Evolutionary conservation across 2,888 invertebrate genomes (phyloP).

Genomic region (Xestia rhomboidea): DNA sequence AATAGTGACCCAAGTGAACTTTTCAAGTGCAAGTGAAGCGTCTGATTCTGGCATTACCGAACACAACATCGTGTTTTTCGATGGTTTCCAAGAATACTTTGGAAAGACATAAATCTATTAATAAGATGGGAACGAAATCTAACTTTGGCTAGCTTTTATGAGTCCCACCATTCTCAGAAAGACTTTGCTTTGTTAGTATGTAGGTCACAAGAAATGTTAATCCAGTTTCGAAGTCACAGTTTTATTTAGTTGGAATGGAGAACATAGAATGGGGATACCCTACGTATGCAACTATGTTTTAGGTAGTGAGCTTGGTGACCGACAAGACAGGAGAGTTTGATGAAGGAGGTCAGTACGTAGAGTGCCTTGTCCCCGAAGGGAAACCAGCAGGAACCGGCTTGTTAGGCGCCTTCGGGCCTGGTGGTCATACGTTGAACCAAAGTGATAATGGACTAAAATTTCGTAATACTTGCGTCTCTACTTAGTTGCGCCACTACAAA

Average conservation of each 20-base stretch:
- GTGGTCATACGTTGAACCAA: neutral
- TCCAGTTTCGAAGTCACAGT: constrained; percentile 35
- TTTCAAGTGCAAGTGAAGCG: neutral
- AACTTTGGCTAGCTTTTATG: constrained; percentile 34
- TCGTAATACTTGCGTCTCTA: neutral
- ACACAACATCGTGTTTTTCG: constrained; percentile 6
- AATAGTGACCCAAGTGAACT: neutral
- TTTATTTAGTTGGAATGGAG: constrained; percentile 14
- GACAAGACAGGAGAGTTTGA: neutral
- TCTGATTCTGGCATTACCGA: neutral
- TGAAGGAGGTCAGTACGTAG: neutral
- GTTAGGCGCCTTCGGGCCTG: no score
- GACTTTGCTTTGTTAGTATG: constrained; percentile 25
- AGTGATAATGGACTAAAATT: neutral
- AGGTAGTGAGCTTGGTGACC: neutral
- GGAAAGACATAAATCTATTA: constrained; percentile 33
- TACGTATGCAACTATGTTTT: neutral
- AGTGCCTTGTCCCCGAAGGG: no score
- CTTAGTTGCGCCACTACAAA: neutral
- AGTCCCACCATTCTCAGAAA: constrained; percentile 20
- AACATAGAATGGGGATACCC: no score
- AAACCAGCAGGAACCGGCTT: no score
- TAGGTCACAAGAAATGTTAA: constrained; percentile 46
- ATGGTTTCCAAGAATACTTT: constrained; percentile 12
- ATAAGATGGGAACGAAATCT: constrained; percentile 17